Evolutionary conservation across 2,888 invertebrate species (phyloP).

Genomic region (Folsomia candida): DNA sequence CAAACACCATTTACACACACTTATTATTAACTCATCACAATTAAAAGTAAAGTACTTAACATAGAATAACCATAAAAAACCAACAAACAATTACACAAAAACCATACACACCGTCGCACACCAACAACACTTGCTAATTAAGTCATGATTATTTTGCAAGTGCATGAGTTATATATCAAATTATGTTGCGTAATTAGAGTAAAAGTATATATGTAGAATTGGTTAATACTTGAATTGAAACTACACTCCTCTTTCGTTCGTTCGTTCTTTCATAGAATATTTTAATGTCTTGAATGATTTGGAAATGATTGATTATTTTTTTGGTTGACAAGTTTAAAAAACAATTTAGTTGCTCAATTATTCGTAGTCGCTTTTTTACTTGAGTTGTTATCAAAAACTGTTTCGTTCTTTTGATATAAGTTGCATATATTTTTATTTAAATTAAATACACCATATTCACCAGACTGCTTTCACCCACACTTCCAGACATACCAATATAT

Average conservation of each 20-base stretch:
- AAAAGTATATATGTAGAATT: too few species aligned
- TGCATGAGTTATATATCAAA: neutral
- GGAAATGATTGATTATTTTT: neutral
- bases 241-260: too few species aligned
- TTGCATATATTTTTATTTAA: neutral
- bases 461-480: neutral
- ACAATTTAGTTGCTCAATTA: neutral
- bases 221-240: too few species aligned
- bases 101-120: neutral
- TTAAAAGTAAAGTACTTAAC: too few species aligned
- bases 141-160: neutral
- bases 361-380: neutral
- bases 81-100: neutral
- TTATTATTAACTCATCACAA: neutral
- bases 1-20: neutral
- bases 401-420: neutral
- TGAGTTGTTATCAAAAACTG: neutral
- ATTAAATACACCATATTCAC: neutral
- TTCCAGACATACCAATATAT: neutral
- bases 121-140: neutral
- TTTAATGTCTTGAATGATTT: neutral
- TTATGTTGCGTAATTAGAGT: neutral
- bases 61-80: neutral
- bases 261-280: too few species aligned
- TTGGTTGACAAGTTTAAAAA: neutral